A percentile compares a stretch with the other conserved stretches of the same genome.
phyloP scores from a whole-genome alignment of 2,797 vertebrate genomes.

The Chelon auratus region DNA sequence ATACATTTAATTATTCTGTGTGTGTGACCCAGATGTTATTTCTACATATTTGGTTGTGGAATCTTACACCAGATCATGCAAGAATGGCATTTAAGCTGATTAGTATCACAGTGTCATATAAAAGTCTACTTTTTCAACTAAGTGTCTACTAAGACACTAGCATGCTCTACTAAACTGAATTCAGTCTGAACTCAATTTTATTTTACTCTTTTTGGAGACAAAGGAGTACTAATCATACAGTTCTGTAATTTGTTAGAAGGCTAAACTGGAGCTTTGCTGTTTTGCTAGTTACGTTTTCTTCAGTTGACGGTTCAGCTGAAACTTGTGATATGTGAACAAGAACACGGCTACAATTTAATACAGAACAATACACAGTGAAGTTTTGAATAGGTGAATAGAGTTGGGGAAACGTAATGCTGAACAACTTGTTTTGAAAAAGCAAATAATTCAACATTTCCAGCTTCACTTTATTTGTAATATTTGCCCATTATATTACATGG shows the following conservation, averaged over 20 bases:
- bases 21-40: neutral
- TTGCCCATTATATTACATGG: neutral
- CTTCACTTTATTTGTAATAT: neutral
- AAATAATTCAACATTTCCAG: neutral
- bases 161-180: neutral
- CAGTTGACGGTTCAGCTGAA: too few species aligned
- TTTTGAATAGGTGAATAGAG: too few species aligned
- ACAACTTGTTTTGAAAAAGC: neutral
- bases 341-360: neutral
- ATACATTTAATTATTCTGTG: neutral
- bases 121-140: neutral
- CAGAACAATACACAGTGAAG: too few species aligned
- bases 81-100: neutral
- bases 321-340: too few species aligned
- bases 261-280: too few species aligned
- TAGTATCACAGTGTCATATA: neutral
- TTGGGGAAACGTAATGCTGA: neutral
- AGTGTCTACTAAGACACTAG: neutral
- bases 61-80: neutral
- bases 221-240: too few species aligned
- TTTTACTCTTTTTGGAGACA: too few species aligned
- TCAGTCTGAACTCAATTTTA: too few species aligned
- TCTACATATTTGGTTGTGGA: neutral
- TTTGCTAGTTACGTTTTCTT: too few species aligned
- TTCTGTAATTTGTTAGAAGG: too few species aligned